A percentile compares a stretch with the other conserved stretches of the same genome.
Conservation (phyloP, 2,888 invertebrate genomes). For the Agrotis puta region DNA sequence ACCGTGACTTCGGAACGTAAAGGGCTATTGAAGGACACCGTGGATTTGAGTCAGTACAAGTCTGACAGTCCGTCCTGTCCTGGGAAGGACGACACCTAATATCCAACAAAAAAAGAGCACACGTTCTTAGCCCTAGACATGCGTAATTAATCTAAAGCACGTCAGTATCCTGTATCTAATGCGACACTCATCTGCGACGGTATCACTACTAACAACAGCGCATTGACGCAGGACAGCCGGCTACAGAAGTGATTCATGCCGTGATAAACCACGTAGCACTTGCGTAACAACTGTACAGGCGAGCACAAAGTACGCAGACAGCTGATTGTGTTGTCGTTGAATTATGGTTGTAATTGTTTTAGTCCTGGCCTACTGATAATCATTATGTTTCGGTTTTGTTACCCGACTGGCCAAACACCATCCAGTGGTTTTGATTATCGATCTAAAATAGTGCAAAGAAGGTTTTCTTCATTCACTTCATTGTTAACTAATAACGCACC, state of each 20-base stretch:
- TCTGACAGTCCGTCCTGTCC: no score
- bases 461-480: background rate
- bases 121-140: background rate
- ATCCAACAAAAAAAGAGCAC: no score
- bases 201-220: constrained; percentile 47
- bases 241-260: constrained; percentile 59
- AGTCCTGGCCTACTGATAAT: constrained; percentile 14
- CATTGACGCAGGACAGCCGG: constrained; percentile 50
- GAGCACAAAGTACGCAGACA: constrained; percentile 46
- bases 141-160: constrained; percentile 12
- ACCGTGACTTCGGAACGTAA: no score
- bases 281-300: constrained; percentile 53
- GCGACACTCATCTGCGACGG: constrained; percentile 35
- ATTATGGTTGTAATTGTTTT: constrained; percentile 33
- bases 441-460: background rate
- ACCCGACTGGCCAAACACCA: background rate
- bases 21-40: no score
- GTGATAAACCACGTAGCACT: constrained; percentile 60
- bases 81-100: no score
- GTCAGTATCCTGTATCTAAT: constrained; percentile 27
- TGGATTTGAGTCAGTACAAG: no score
- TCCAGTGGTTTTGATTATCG: no score
- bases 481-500: no score
- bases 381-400: constrained; percentile 6
- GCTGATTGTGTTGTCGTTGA: constrained; percentile 48